A percentile compares a stretch with the other conserved stretches of the same genome.
These are phyloP conservation scores for Alethe diademata DNA, from an alignment of 2,113 vertebrate genomes.

Conservation along the genomic window DNA sequence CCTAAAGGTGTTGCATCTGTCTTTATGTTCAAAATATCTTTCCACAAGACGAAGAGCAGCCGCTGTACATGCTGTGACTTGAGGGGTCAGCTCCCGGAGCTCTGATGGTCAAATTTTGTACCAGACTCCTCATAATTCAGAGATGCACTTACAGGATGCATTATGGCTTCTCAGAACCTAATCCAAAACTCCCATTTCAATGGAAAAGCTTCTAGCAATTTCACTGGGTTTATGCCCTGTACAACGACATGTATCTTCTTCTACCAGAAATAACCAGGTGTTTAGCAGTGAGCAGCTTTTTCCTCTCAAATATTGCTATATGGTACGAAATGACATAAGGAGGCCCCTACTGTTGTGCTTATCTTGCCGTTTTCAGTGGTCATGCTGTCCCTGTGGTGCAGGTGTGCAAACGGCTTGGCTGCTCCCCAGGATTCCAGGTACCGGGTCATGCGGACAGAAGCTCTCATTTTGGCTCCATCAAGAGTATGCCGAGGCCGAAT, in stretches of 20 bases:
- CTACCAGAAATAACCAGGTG: background rate
- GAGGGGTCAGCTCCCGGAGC: background rate
- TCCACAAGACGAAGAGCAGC: background rate
- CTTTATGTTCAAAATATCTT: background rate
- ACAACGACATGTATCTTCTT: background rate
- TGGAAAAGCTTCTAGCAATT: background rate
- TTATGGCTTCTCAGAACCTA: background rate
- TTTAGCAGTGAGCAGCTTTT: background rate
- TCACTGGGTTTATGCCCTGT: background rate
- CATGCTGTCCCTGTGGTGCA: conserved; percentile 98
- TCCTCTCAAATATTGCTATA: background rate
- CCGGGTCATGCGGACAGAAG: conserved; percentile 95
- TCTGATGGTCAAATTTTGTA: background rate
- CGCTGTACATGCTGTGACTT: background rate
- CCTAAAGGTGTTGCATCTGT: background rate
- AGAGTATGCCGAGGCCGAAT: conserved; percentile 84
- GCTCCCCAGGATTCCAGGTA: conserved; percentile 98
- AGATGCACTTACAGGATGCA: background rate
- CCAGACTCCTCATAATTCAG: background rate
- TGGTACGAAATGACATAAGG: background rate
- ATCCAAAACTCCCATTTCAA: background rate
- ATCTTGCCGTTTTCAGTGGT: conserved; percentile 98
- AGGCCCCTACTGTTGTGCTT: conserved; percentile 86
- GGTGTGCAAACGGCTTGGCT: conserved; percentile 95
- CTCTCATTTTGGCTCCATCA: conserved; percentile 93